These are phyloP conservation scores for Petroica traversi DNA, from an alignment of 2,113 vertebrate species.

Conservation along the genomic window DNA sequence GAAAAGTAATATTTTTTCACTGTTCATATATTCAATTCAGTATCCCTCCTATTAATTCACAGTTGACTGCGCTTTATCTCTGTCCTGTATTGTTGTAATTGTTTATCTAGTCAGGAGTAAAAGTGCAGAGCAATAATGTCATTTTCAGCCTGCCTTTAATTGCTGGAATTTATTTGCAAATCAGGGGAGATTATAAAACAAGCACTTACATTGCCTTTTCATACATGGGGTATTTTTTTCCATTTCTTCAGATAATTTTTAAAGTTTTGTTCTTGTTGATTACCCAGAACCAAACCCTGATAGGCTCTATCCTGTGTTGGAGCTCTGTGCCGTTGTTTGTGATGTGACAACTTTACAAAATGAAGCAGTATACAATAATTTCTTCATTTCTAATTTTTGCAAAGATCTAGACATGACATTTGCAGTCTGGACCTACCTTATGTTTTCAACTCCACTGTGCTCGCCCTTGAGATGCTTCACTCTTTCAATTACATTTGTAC, in stretches of 20 bases:
- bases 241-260: neutral
- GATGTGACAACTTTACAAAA: neutral
- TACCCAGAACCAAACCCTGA: neutral
- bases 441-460: neutral
- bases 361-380: neutral
- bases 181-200: neutral
- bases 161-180: constrained; percentile 19
- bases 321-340: neutral
- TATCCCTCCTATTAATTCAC: neutral
- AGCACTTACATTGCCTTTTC: neutral
- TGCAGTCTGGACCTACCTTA: neutral
- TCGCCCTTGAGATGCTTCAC: neutral
- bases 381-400: neutral
- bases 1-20: constrained; percentile 4
- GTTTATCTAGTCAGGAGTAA: constrained; percentile 15
- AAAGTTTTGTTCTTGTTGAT: neutral
- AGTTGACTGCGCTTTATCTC: constrained; percentile 42
- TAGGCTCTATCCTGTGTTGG: neutral
- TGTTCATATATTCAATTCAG: constrained; percentile 4
- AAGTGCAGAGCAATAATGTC: neutral
- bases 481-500: neutral
- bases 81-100: constrained; percentile 5
- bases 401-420: neutral
- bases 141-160: constrained; percentile 13
- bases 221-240: neutral